These are phyloP conservation scores for Carassius auratus DNA, from an alignment of 2,113 vertebrate genomes.

Conservation along the genomic window DNA sequence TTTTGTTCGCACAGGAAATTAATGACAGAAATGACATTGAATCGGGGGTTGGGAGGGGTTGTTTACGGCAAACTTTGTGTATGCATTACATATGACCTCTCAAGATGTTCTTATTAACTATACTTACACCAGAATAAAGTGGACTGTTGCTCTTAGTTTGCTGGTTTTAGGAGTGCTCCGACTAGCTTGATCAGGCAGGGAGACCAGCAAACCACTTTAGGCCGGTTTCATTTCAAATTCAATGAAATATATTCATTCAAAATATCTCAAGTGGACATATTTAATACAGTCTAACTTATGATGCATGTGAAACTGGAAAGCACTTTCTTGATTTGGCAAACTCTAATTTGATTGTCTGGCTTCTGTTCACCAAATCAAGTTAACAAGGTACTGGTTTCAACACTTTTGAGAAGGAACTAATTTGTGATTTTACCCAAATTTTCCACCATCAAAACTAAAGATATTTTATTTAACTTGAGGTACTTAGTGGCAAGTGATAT, in stretches of 20 bases:
- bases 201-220: not conserved
- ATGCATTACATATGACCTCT: too few species aligned
- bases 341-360: not conserved
- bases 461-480: not conserved
- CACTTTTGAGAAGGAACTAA: not conserved
- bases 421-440: not conserved
- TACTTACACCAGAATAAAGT: too few species aligned
- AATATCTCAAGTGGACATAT: not conserved
- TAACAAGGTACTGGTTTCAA: not conserved
- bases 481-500: not conserved
- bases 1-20: conserved; percentile 33
- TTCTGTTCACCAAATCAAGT: not conserved
- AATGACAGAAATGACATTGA: conserved; percentile 45
- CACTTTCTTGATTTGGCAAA: not conserved
- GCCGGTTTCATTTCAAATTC: too few species aligned
- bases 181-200: too few species aligned
- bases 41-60: not conserved
- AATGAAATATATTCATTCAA: too few species aligned
- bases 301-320: not conserved
- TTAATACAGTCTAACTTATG: not conserved
- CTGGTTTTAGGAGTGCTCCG: too few species aligned
- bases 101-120: too few species aligned
- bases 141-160: too few species aligned
- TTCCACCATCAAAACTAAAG: not conserved
- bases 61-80: not conserved